Evolutionary conservation across 2,113 vertebrate species (phyloP).

Genomic region (Gavialis gangeticus): DNA sequence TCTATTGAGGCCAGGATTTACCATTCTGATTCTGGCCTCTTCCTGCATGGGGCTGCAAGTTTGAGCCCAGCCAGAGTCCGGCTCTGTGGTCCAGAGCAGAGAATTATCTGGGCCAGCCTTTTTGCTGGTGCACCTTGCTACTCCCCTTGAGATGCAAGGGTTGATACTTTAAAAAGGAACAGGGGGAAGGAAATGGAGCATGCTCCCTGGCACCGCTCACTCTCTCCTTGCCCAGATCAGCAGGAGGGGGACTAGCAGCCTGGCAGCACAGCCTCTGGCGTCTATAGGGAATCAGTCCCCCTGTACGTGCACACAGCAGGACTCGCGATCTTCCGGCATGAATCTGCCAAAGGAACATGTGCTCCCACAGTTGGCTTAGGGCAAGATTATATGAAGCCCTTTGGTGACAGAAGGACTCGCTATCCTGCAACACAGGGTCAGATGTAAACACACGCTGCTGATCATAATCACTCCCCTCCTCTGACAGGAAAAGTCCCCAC

Average conservation of each 20-base stretch:
- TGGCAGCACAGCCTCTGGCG: not conserved
- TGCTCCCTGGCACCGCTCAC: not conserved
- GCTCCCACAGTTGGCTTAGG: fast-evolving
- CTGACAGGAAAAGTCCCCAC: not conserved
- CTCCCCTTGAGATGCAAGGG: not conserved
- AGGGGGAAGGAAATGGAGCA: not conserved
- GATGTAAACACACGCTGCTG: not conserved
- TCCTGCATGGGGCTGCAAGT: not conserved
- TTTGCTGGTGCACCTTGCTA: not conserved
- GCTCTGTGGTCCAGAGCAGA: not conserved
- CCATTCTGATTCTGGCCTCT: not conserved
- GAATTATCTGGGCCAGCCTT: not conserved
- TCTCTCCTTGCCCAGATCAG: not conserved
- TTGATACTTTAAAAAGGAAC: too few species aligned
- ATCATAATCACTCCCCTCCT: not conserved
- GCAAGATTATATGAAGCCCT: not conserved
- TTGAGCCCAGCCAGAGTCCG: not conserved
- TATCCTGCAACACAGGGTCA: not conserved
- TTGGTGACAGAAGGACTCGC: fast-evolving
- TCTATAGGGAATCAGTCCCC: not conserved
- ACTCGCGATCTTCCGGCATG: not conserved
- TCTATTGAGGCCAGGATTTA: not conserved
- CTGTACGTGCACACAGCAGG: not conserved
- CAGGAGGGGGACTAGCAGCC: not conserved
- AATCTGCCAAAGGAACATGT: not conserved